Evolutionary conservation across 2,888 invertebrate species (phyloP).

Genomic region (Willowsia nigromaculata): DNA sequence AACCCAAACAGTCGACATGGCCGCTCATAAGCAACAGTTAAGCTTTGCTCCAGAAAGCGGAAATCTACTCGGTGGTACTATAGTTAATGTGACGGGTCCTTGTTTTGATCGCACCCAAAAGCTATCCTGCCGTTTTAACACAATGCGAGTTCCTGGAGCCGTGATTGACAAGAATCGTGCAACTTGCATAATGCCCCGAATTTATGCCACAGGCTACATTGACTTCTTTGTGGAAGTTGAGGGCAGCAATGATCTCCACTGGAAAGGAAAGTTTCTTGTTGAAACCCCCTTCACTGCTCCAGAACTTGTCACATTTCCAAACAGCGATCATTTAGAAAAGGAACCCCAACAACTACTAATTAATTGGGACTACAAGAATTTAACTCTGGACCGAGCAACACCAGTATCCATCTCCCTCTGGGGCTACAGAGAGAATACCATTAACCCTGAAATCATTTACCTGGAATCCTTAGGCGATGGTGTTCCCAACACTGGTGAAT

Average conservation of each 20-base stretch:
- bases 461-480: slow-evolving; percentile 83
- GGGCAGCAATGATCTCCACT: slow-evolving; percentile 88
- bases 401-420: slow-evolving; percentile 90
- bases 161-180: slow-evolving; percentile 91
- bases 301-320: slow-evolving; percentile 90
- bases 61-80: slow-evolving; percentile 97
- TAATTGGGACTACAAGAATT: slow-evolving; percentile 91
- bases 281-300: slow-evolving; percentile 94
- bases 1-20: slow-evolving; percentile 74
- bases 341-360: slow-evolving; percentile 88
- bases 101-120: slow-evolving; percentile 90
- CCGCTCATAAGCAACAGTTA: slow-evolving; percentile 83
- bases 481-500: slow-evolving; percentile 86
- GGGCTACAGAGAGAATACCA: slow-evolving; percentile 93
- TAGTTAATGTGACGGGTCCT: slow-evolving; percentile 97
- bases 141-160: slow-evolving; percentile 88
- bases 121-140: slow-evolving; percentile 90
- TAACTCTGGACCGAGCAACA: slow-evolving; percentile 89
- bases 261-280: slow-evolving; percentile 94
- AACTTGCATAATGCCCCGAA: slow-evolving; percentile 92
- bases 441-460: slow-evolving; percentile 89
- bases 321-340: slow-evolving; percentile 86
- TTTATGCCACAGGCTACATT: slow-evolving; percentile 93
- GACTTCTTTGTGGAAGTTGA: slow-evolving; percentile 92
- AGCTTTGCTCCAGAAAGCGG: slow-evolving; percentile 97